Conservation (phyloP, 2,797 vertebrate species). For the Rhinophrynus dorsalis region DNA sequence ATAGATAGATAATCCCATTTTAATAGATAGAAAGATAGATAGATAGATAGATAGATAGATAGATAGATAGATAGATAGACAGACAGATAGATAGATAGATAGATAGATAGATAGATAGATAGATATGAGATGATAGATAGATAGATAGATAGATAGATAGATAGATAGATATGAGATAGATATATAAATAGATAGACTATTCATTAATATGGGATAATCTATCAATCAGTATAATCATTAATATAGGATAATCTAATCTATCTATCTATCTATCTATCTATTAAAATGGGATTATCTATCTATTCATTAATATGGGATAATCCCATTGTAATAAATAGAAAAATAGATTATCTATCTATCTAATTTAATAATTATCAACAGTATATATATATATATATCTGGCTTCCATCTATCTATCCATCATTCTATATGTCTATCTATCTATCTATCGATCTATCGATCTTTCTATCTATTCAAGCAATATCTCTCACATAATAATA, state of each 20-base stretch:
- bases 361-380: background rate
- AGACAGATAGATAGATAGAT: background rate
- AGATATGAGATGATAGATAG: background rate
- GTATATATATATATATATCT: too few relatives aligned
- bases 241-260: too few relatives aligned
- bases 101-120: background rate
- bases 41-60: background rate
- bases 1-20: background rate
- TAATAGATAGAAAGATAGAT: background rate
- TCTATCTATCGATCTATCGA: background rate
- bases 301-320: background rate
- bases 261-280: too few relatives aligned
- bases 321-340: too few relatives aligned
- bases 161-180: too few relatives aligned
- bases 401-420: background rate
- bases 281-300: too few relatives aligned
- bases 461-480: background rate
- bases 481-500: too few relatives aligned
- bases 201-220: too few relatives aligned
- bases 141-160: too few relatives aligned
- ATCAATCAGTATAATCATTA: too few relatives aligned
- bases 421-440: background rate
- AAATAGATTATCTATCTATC: background rate
- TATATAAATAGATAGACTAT: too few relatives aligned
- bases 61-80: background rate